Evolutionary conservation across 2,888 invertebrate species (phyloP), one percentile per base, ranked within the genome.

Genomic region (Luperina testacea): DNA sequence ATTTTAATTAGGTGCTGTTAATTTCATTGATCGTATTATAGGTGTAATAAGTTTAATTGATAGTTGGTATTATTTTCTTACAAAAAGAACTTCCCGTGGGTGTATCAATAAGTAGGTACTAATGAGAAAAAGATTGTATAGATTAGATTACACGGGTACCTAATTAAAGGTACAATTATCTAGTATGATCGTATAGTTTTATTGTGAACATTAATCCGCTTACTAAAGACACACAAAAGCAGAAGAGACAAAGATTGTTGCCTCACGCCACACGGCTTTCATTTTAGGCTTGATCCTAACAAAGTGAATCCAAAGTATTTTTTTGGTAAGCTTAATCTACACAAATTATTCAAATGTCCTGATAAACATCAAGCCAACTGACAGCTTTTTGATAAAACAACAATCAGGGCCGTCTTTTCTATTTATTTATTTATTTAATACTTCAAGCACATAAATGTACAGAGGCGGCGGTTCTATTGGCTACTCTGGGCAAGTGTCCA

Each of bases 1-100:
- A 11, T 57, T 68, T 57, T 68, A 82, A 82, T 75, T 38, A 48
- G 4, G 8, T 38, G 27, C 45, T 15, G 61, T 80, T 80, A 2
- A 68, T 57, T 42, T 75, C 38, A 75, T 61, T 61, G 59, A 27
- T 38, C 0, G 20, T 20, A 32, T 59, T 15, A 32, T 13, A 51
- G 51, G 53, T 53, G 53, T 53, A 20, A 53, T 20, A 20, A 53
- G 2, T 53, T 53, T 53, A 53, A 20, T 53, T 53, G 53, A 53
- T 53, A 20, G 8, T 53, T 20, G 53, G 20, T 59, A 59, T 59
- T 57, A 57, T 57, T 24, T 57, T 24, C 24, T 5, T 11, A 32
- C 8, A 38, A 42, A 68, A 63, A 53, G 51, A 81, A 68, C 11
- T n/a, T n/a, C 0, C 17, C 11, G 82, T 80, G 24, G 82, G 57